A percentile compares a stretch with the other conserved stretches of the same genome.
These are phyloP conservation scores for Thomomys bottae DNA, from an alignment of 2,113 vertebrate genomes.

Conservation along the genomic window DNA sequence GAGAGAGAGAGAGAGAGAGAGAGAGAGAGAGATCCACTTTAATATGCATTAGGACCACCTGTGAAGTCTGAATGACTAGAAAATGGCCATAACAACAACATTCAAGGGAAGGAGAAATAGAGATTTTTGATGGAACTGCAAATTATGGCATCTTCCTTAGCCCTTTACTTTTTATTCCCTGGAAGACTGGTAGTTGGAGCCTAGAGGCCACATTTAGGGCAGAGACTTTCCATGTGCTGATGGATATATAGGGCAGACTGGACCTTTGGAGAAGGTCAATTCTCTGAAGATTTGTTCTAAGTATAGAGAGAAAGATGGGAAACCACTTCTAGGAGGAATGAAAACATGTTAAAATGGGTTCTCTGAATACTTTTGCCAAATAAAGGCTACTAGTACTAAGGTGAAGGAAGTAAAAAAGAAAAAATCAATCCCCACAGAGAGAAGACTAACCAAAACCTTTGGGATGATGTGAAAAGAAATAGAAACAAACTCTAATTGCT, in stretches of 20 bases:
- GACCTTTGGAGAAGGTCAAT: constrained; percentile 41
- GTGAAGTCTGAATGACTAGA: constrained; percentile 52
- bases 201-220: constrained; percentile 7
- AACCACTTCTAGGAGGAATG: neutral
- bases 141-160: constrained; percentile 36
- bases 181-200: constrained; percentile 12
- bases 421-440: constrained; percentile 2
- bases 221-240: constrained; percentile 26
- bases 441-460: neutral
- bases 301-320: constrained; percentile 43
- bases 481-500: constrained; percentile 3
- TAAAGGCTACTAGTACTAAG: constrained; percentile 36
- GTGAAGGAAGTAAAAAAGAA: constrained; percentile 19
- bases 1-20: no score
- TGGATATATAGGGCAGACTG: neutral
- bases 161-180: constrained; percentile 33
- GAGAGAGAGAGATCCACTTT: neutral
- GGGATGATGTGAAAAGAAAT: constrained; percentile 47
- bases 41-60: constrained; percentile 32
- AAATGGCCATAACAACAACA: constrained; percentile 55
- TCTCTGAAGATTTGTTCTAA: constrained; percentile 59
- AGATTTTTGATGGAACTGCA: constrained; percentile 42
- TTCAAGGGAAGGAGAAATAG: constrained; percentile 24
- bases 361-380: constrained; percentile 23
- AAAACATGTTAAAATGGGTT: constrained; percentile 16